Evolutionary conservation across 2,113 vertebrate species (phyloP).

Genomic region (Brachypteracias leptosomus): DNA sequence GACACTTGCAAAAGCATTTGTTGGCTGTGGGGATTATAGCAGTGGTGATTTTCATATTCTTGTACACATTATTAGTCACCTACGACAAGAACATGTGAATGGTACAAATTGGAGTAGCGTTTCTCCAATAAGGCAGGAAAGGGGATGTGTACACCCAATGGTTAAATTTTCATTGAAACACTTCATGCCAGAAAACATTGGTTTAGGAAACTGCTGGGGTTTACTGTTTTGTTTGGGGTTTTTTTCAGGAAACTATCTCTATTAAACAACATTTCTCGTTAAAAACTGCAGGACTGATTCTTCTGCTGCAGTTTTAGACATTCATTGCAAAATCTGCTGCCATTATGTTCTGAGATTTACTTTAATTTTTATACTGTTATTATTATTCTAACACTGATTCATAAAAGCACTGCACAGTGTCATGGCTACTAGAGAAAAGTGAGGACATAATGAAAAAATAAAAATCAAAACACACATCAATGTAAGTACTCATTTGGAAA

Average conservation of each 20-base stretch:
- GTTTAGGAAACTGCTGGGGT: background rate
- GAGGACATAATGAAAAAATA: background rate
- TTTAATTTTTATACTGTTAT: background rate
- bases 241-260: background rate
- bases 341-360: background rate
- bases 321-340: background rate
- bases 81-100: background rate
- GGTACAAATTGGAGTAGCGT: background rate
- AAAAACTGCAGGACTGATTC: background rate
- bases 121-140: background rate
- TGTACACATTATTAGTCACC: background rate
- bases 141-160: background rate
- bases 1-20: background rate
- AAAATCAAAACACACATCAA: background rate
- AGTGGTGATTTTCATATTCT: background rate
- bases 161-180: background rate
- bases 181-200: background rate
- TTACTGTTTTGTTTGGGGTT: background rate
- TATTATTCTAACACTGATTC: background rate
- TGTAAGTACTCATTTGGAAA: background rate
- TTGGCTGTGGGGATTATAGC: background rate
- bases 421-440: background rate
- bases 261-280: background rate
- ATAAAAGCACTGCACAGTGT: background rate
- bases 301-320: background rate